Base-by-base conservation (phyloP, 2,888 invertebrate species). In the Anodontia alba region DNA sequence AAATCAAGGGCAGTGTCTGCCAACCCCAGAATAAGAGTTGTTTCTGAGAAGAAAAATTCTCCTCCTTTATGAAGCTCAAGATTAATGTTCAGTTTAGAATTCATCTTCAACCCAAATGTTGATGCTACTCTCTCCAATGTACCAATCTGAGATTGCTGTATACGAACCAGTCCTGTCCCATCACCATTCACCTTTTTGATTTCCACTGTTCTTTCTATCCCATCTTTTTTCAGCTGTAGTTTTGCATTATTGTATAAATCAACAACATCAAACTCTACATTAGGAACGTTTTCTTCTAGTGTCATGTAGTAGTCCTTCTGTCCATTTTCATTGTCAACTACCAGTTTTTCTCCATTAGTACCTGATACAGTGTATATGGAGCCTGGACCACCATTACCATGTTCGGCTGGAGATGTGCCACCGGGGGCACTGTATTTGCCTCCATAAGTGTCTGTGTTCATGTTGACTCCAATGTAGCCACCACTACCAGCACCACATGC, bases 21-120 rank as follows among this genome's bases (percentile, higher is more conserved):
- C 43, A 87, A 85, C 0, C 91, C 91, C 38, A 91, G 80, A 31
- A 91, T 86, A 15, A 86, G 86, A 1, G 89, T 88, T 10, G 90
- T 90, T 75, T 91, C 90, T 0, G 91, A 90, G 70, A 91, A 71
- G 20, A 91, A 83, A 72, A 90, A 91, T 77, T 90, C 87, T 31
- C 91, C 91, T n/a, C 90, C 90, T 73, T 89, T 73, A 74, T 91
- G 89, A 0, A 91, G 87, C 43, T 91, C 90, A 36, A 91, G 79
- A 66, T 91, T 91, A 26, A 91, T 83, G 54, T 88, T 83, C 7
- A 91, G 84, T 77, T 91, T 90, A 0, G 91, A 91, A 36, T 85
- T 85, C 5, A 87, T 84, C 8, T 75, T 54, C 62, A 80, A 82
- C 17, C 81, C 78, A 5, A 77, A 77, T 12, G 70, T 77, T 12